Evolutionary conservation across 2,113 vertebrate species (phyloP).

Genomic region (Oreochromis spilurus): DNA sequence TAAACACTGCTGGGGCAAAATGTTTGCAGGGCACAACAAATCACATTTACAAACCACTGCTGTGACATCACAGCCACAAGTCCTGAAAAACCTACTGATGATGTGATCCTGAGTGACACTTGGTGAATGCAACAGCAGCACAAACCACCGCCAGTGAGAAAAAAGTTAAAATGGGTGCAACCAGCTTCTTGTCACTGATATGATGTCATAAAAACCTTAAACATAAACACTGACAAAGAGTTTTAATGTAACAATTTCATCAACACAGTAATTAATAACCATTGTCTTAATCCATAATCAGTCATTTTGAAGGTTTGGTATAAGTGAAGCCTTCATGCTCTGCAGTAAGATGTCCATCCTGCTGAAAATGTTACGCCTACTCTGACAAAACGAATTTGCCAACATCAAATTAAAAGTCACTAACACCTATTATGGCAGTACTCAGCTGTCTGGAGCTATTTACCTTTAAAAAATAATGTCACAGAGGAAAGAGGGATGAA

Average conservation of each 20-base stretch:
- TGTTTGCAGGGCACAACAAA: constrained; percentile 11
- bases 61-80: background rate
- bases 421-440: background rate
- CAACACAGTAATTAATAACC: background rate
- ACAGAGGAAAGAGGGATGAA: background rate
- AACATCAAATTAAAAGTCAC: constrained; percentile 37
- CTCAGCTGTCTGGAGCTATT: constrained; percentile 16
- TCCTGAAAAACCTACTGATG: background rate
- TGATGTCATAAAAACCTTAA: background rate
- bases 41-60: constrained; percentile 6
- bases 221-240: background rate
- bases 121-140: background rate
- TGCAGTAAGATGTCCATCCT: constrained; percentile 18
- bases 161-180: background rate
- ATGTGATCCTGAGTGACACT: background rate
- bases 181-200: background rate
- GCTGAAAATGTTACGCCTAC: background rate
- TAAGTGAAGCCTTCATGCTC: background rate
- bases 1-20: background rate
- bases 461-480: background rate
- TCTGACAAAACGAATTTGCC: constrained; percentile 35
- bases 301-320: background rate
- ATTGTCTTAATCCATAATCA: background rate
- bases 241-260: background rate
- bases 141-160: background rate